These are phyloP conservation scores for Steromphala cineraria DNA, from an alignment of 2,888 invertebrate genomes.

Conservation along the genomic window DNA sequence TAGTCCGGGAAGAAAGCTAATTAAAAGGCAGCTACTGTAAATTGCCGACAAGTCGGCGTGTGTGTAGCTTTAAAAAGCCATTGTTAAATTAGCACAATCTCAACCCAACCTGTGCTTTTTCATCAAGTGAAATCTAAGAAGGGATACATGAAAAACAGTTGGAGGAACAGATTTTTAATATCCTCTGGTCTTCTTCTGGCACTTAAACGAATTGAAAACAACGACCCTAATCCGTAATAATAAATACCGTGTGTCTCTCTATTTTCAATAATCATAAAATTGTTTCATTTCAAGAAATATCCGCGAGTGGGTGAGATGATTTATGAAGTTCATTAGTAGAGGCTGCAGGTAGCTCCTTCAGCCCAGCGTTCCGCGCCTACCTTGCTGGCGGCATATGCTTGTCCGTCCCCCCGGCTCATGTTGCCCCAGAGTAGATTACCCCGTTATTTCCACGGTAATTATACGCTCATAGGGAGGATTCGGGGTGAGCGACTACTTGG, in stretches of 20 bases:
- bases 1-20: no score
- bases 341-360: not conserved
- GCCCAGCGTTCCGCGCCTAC: no score
- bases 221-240: not conserved
- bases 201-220: slow-evolving; percentile 6
- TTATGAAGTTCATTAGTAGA: slow-evolving; percentile 5
- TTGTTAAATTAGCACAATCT: no score
- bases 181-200: not conserved
- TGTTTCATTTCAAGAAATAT: not conserved
- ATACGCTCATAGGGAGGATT: not conserved
- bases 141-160: not conserved
- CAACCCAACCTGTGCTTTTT: not conserved
- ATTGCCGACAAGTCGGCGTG: no score
- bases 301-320: not conserved
- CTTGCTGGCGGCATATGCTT: slow-evolving; percentile 11
- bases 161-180: not conserved
- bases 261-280: slow-evolving; percentile 5
- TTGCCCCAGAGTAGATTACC: slow-evolving; percentile 2
- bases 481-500: not conserved
- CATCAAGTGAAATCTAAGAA: not conserved
- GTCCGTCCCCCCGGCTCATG: not conserved
- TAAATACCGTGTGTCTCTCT: not conserved
- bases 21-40: no score
- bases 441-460: slow-evolving; percentile 2
- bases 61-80: no score